Evolutionary conservation across 92 coral and sea anemone genomes (phyloP), one percentile per base, ranked within the genome.

Genomic region (Porites divaricata): DNA sequence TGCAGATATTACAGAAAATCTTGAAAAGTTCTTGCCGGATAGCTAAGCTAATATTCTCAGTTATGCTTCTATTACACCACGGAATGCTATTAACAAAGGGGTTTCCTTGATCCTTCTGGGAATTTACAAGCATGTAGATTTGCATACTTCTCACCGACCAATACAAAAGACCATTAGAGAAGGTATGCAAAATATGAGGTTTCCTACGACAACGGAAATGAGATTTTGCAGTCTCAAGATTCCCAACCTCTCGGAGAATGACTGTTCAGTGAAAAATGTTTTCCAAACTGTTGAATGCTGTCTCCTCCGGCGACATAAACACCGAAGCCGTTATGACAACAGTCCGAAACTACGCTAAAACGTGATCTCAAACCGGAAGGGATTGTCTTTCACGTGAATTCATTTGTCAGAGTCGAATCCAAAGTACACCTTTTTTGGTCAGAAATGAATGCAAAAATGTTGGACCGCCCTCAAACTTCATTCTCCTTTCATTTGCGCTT

Each of bases 351-450:
- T 16, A 25, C 35, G 20, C 52, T 15, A 51, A 59, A 53, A 28
- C 76, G 76, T 80, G 76, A 57, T 22, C 8, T 1, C 8, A 45
- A 45, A 19, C 14, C 76, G 76, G 68, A 80, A 80, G 75, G 28
- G 53, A 4, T 19, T 2, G 25, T 0, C 3, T 20, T 61, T 4
- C 74, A 68, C 21, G 85, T 70, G 85, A 26, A 14, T 12, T 0
- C 3, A 2, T 5, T 53, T 26, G 76, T 54, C 84, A 62, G 77
- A 10, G 57, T 59, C 9, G 56, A 52, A 12, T 80, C 56, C 65
- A 20, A 21, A 52, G 35, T 17, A 26, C 28, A 68, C 87, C 89
- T 58, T 74, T 74, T 80, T 69, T 66, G 89, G 92, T 56, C 78
- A 85, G 25, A 79, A 86, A 68, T 3, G 9, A 9, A 14, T 50